Evolutionary conservation across 2,113 vertebrate species (phyloP).

Genomic region (Rhodinocichla rosea): DNA sequence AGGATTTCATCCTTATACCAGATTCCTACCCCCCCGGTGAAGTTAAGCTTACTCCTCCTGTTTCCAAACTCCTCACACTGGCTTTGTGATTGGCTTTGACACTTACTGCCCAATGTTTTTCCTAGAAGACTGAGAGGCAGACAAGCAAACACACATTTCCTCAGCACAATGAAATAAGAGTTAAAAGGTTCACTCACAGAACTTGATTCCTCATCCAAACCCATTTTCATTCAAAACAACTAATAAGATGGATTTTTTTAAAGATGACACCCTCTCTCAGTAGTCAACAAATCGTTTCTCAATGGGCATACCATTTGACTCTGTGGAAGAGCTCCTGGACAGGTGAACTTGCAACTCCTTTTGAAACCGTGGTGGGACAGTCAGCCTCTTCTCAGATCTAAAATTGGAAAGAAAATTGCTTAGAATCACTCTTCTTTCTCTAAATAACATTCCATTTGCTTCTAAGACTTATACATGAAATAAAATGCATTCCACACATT

Average conservation of each 20-base stretch:
- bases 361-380: conserved; percentile 66
- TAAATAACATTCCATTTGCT: not conserved
- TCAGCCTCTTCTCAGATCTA: conserved; percentile 71
- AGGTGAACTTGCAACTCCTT: conserved; percentile 66
- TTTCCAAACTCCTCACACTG: not conserved
- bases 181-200: not conserved
- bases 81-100: not conserved
- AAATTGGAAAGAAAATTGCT: not conserved
- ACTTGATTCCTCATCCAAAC: not conserved
- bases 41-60: not conserved
- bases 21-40: not conserved
- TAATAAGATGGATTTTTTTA: not conserved
- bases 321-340: conserved; percentile 52
- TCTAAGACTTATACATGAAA: not conserved
- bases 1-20: not conserved
- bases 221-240: not conserved
- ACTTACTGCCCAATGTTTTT: not conserved
- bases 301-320: conserved; percentile 64
- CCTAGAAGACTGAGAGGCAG: not conserved
- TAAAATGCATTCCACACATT: not conserved
- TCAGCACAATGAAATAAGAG: not conserved
- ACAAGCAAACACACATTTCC: not conserved
- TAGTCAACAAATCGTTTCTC: not conserved
- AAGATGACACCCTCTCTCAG: not conserved
- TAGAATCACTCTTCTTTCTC: not conserved